Conservation (phyloP, 92 coral and sea anemone genomes). For the Palythoa heliodiscus region DNA sequence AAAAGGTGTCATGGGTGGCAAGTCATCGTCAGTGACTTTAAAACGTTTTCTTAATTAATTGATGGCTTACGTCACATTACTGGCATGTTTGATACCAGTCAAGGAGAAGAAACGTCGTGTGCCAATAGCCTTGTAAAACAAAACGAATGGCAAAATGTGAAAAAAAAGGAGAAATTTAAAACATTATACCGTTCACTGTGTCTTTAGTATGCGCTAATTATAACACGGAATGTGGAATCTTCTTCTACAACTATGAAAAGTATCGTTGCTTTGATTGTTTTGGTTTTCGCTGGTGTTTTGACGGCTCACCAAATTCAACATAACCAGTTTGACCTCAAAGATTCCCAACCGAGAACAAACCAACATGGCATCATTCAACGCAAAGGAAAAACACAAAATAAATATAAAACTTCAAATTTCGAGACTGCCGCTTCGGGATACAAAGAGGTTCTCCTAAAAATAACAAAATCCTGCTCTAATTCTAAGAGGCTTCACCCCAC, state of each 20-base stretch:
- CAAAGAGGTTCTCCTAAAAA: constrained; percentile 31
- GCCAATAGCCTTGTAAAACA: neutral
- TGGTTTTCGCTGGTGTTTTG: constrained; percentile 21
- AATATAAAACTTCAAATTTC: neutral
- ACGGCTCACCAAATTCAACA: constrained; percentile 11
- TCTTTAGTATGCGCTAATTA: neutral
- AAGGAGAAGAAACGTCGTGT: neutral
- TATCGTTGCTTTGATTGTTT: neutral
- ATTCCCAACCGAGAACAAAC: neutral
- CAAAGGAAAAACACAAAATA: neutral
- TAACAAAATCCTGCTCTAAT: constrained; percentile 5
- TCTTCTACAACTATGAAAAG: neutral
- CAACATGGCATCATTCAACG: neutral
- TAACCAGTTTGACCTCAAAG: neutral
- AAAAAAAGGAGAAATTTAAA: neutral
- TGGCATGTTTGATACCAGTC: constrained; percentile 25
- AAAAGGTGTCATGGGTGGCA: neutral
- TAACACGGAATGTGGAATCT: constrained; percentile 7
- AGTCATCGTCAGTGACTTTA: constrained; percentile 1
- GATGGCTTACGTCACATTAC: constrained; percentile 22
- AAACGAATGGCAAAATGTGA: neutral
- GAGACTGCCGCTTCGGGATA: constrained; percentile 34
- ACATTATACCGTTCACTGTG: neutral
- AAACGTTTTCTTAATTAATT: constrained; percentile 27
- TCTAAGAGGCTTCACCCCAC: neutral